phyloP scores from a whole-genome alignment of 2,113 vertebrate species.

The Cromileptes altivelis region DNA sequence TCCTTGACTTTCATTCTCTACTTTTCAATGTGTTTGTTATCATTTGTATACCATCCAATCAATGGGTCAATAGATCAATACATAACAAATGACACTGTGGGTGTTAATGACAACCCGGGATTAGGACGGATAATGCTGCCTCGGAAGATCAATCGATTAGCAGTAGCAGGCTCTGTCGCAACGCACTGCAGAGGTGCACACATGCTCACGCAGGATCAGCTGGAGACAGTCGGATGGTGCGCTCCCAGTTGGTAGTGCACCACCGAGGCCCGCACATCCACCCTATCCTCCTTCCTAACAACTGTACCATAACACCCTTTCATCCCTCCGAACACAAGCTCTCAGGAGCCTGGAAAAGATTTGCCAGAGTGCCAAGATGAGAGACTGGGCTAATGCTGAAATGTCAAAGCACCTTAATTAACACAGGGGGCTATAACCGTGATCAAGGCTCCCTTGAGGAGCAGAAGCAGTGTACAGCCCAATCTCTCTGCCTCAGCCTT shows the following conservation, averaged over 20 bases:
- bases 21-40: slow-evolving; percentile 76
- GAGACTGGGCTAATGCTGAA: slow-evolving; percentile 76
- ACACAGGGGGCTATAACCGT: slow-evolving; percentile 79
- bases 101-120: slow-evolving; percentile 83
- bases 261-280: slow-evolving; percentile 36
- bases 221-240: slow-evolving; percentile 49
- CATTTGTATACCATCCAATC: slow-evolving; percentile 80
- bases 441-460: slow-evolving; percentile 82
- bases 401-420: slow-evolving; percentile 85
- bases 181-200: slow-evolving; percentile 27
- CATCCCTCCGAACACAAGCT: slow-evolving; percentile 55
- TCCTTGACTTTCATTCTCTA: slow-evolving; percentile 68
- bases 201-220: slow-evolving; percentile 39
- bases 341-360: slow-evolving; percentile 71
- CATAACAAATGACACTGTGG: slow-evolving; percentile 82
- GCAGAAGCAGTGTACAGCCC: slow-evolving; percentile 64
- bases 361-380: slow-evolving; percentile 75
- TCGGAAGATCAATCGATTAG: slow-evolving; percentile 76
- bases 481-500: slow-evolving; percentile 72
- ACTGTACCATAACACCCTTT: slow-evolving; percentile 63
- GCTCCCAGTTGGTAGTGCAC: slow-evolving; percentile 37
- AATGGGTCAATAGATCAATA: slow-evolving; percentile 84
- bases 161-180: slow-evolving; percentile 26
- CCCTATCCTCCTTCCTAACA: slow-evolving; percentile 52
- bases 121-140: slow-evolving; percentile 83